Evolutionary conservation across 2,888 invertebrate species (phyloP).

Genomic region (Marronus borbonicus): DNA sequence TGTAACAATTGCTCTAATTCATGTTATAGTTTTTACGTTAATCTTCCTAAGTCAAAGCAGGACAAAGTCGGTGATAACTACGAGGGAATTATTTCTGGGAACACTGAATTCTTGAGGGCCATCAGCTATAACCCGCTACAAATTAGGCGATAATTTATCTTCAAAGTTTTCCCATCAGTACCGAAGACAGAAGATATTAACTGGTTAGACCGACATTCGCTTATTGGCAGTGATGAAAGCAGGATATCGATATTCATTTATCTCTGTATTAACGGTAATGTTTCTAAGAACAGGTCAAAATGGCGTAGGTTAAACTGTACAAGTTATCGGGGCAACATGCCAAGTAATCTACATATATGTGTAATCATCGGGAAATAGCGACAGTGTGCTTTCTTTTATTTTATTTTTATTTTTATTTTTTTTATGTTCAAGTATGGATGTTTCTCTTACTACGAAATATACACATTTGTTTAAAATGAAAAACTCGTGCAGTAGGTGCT

Average conservation of each 20-base stretch:
- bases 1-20: no score
- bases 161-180: slow-evolving; percentile 19
- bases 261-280: neutral
- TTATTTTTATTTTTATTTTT: no score
- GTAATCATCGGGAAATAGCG: no score
- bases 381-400: no score
- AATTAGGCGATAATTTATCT: slow-evolving; percentile 7
- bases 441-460: no score
- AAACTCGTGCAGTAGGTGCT: no score
- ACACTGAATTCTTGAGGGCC: neutral
- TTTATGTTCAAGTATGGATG: no score
- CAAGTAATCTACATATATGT: neutral
- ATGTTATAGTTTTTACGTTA: no score
- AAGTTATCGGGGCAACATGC: neutral
- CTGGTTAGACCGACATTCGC: slow-evolving; percentile 8
- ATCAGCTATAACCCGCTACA: slow-evolving; percentile 11
- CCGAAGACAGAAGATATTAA: slow-evolving; percentile 20
- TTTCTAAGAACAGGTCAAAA: slow-evolving; percentile 1
- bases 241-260: neutral
- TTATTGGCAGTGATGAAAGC: neutral
- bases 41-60: no score
- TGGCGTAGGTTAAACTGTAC: neutral
- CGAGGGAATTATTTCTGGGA: neutral
- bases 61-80: neutral
- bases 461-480: no score